Percentiles rank a stretch among this genome's conserved stretches.
phyloP scores from a whole-genome alignment of 2,113 vertebrate genomes.

The Eulemur rufifrons region DNA sequence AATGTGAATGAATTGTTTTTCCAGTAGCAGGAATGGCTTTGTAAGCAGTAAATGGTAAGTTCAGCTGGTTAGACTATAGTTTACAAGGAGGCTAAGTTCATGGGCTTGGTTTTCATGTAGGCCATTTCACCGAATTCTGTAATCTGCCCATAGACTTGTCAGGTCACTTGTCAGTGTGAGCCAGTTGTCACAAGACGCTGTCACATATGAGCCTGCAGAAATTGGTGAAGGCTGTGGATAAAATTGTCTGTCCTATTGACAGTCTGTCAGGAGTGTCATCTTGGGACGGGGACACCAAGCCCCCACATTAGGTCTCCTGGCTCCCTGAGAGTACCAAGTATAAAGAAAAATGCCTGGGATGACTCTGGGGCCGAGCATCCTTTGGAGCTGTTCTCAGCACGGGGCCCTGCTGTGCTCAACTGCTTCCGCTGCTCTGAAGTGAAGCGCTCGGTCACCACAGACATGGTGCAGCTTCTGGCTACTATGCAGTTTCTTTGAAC shows the following conservation, averaged over 20 bases:
- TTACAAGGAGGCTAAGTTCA: conserved; percentile 24
- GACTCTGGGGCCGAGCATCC: not conserved
- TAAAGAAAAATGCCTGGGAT: not conserved
- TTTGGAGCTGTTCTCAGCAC: not conserved
- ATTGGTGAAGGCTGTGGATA: not conserved
- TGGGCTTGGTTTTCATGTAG: conserved; percentile 2
- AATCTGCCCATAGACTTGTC: not conserved
- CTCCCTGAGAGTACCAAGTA: not conserved
- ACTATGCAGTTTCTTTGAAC: conserved; percentile 21
- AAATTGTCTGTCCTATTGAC: not conserved
- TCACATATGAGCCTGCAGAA: not conserved
- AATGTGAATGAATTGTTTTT: not conserved
- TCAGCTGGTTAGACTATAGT: not conserved
- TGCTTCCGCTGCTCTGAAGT: not conserved
- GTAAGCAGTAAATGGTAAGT: conserved; percentile 18
- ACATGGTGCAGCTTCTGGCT: not conserved
- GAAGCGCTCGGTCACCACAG: not conserved
- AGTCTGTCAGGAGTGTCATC: not conserved
- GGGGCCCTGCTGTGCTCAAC: not conserved
- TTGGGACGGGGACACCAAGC: not conserved
- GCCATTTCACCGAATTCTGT: not conserved
- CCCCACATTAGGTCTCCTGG: not conserved
- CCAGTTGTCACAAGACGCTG: not conserved
- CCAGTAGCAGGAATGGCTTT: not conserved
- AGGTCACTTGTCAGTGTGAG: not conserved